Conservation (phyloP, 2,888 invertebrate species). For the Drymonia ruficornis region DNA sequence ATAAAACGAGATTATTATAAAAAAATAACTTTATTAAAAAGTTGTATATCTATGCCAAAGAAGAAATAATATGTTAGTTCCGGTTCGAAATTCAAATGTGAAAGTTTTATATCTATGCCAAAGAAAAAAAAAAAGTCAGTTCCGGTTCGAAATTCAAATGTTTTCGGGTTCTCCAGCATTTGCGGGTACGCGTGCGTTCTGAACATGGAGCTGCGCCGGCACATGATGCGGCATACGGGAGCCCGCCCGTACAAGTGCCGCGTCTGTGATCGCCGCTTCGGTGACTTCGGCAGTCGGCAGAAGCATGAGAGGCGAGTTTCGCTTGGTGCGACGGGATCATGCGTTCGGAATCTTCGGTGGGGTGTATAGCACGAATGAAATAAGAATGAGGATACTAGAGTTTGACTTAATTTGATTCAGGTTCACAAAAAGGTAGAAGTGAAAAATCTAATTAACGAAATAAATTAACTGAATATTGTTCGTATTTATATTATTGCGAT, state of each 20-base stretch:
- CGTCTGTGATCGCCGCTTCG: conserved; percentile 74
- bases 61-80: too few relatives aligned
- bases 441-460: too few relatives aligned
- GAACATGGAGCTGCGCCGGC: conserved; percentile 72
- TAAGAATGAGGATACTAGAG: too few relatives aligned
- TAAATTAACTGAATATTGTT: too few relatives aligned
- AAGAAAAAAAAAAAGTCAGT: background rate
- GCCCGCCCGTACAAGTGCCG: conserved; percentile 77
- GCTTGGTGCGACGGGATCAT: background rate
- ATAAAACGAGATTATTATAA: background rate
- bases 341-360: background rate
- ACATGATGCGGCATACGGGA: conserved; percentile 80
- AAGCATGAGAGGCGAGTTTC: conserved; percentile 75
- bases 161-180: conserved; percentile 45
- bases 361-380: background rate
- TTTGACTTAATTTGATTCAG: too few relatives aligned
- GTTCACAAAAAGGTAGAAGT: too few relatives aligned
- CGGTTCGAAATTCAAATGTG: background rate
- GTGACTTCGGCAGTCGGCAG: conserved; percentile 77
- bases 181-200: conserved; percentile 74
- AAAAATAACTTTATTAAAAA: background rate
- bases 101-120: too few relatives aligned
- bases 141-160: background rate
- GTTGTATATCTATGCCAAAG: too few relatives aligned
- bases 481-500: too few relatives aligned